phyloP scores from a whole-genome alignment of 2,113 vertebrate genomes.

The Neotragus pygmaeus region DNA sequence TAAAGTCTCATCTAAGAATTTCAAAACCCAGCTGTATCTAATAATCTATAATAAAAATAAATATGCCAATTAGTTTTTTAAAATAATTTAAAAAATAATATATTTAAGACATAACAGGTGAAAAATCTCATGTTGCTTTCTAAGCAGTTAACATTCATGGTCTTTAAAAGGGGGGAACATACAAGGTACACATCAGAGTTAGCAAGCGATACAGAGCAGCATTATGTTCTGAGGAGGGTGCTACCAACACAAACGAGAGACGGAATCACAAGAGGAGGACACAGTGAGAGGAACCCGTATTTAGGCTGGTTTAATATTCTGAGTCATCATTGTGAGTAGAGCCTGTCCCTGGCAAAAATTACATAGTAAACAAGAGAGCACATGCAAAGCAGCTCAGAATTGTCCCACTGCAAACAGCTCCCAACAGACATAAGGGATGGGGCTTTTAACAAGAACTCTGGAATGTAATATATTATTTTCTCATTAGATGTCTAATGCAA shows the following conservation, averaged over 20 bases:
- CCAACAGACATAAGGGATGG: not conserved
- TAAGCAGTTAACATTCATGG: not conserved
- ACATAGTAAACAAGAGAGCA: constrained; percentile 44
- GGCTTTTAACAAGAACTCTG: constrained; percentile 12
- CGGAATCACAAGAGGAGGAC: not conserved
- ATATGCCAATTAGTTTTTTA: not conserved
- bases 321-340: constrained; percentile 42
- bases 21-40: constrained; percentile 17
- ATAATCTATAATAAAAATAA: constrained; percentile 22
- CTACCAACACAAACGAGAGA: not conserved
- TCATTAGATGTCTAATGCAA: constrained; percentile 13
- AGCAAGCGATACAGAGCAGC: not conserved
- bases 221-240: not conserved
- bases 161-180: not conserved
- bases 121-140: not conserved
- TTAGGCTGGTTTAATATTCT: not conserved
- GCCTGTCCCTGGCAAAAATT: constrained; percentile 50
- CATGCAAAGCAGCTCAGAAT: not conserved
- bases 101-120: not conserved
- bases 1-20: not conserved
- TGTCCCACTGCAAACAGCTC: not conserved
- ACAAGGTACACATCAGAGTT: not conserved
- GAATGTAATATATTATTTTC: not conserved
- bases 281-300: not conserved
- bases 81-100: constrained; percentile 15